Conservation (phyloP, 2,888 invertebrate genomes). For the Cordilura impudica region DNA sequence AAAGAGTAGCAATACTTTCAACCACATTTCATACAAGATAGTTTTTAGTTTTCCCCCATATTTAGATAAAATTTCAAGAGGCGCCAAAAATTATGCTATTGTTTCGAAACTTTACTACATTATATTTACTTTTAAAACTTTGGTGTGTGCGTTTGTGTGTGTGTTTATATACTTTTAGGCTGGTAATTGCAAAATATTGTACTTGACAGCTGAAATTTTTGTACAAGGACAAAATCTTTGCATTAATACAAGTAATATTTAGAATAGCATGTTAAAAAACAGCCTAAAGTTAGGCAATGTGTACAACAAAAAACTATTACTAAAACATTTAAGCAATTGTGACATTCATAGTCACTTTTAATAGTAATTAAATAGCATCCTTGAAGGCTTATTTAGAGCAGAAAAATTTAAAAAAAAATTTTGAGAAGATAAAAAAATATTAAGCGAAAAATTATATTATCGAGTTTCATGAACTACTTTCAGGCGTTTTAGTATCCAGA, state of each 20-base stretch:
- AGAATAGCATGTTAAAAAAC: conserved; percentile 9
- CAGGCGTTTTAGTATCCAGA: neutral
- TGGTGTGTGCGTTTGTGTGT: too few species aligned
- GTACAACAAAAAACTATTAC: conserved; percentile 1
- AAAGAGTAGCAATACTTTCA: too few species aligned
- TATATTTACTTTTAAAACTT: neutral
- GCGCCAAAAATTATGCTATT: conserved; percentile 36
- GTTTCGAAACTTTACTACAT: neutral
- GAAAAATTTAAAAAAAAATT: neutral
- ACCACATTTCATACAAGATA: neutral
- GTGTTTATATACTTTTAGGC: conserved; percentile 36
- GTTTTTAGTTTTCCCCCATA: too few species aligned
- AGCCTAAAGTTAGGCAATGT: conserved; percentile 25
- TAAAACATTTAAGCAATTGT: conserved; percentile 9
- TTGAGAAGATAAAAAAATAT: neutral
- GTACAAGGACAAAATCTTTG: conserved; percentile 28
- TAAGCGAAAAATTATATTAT: neutral
- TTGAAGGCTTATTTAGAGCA: conserved; percentile 6
- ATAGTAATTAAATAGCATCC: conserved; percentile 12
- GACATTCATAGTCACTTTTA: conserved; percentile 42
- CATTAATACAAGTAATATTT: conserved; percentile 3
- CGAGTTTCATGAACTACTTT: conserved; percentile 3
- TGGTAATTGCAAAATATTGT: conserved; percentile 43
- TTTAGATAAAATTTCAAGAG: conserved; percentile 21
- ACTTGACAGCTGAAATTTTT: conserved; percentile 37